Percentiles rank a stretch among this genome's conserved stretches.
These are phyloP conservation scores for Rambutsinella grinnellia DNA, from an alignment of 2,888 invertebrate genomes.

Conservation along the genomic window DNA sequence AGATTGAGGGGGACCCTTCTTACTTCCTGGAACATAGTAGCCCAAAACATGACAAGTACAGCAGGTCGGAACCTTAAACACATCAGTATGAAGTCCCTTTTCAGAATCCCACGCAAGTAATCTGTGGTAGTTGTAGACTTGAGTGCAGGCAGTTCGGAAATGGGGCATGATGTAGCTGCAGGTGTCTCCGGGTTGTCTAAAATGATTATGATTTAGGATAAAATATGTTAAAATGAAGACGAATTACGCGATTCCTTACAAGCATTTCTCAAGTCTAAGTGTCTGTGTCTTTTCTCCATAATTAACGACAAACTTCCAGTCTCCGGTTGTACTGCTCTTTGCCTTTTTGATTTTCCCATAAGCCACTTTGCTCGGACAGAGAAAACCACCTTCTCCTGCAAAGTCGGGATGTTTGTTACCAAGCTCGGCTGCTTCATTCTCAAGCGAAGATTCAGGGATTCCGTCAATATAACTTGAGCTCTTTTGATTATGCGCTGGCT, in stretches of 20 bases:
- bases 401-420: constrained; percentile 65
- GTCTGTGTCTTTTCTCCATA: constrained; percentile 85
- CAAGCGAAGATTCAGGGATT: constrained; percentile 51
- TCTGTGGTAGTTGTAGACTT: constrained; percentile 87
- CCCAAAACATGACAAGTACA: constrained; percentile 87
- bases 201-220: not conserved
- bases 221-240: constrained; percentile 6
- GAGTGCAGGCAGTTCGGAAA: constrained; percentile 84
- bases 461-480: constrained; percentile 71
- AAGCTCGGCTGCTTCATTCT: not conserved
- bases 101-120: constrained; percentile 85
- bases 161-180: constrained; percentile 85
- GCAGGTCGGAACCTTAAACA: constrained; percentile 79
- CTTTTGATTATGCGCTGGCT: constrained; percentile 51
- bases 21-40: constrained; percentile 69
- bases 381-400: constrained; percentile 77
- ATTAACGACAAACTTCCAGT: constrained; percentile 89
- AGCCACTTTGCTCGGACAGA: constrained; percentile 84
- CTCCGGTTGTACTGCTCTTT: constrained; percentile 79
- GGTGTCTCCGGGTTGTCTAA: constrained; percentile 75
- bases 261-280: constrained; percentile 83
- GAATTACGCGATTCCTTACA: constrained; percentile 72
- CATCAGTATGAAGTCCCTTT: constrained; percentile 81
- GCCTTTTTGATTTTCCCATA: constrained; percentile 86
- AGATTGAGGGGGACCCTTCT: constrained; percentile 41